Base-by-base conservation (phyloP, 1,140 invertebrate genomes). In the Daktulosphaira vitifoliae region DNA sequence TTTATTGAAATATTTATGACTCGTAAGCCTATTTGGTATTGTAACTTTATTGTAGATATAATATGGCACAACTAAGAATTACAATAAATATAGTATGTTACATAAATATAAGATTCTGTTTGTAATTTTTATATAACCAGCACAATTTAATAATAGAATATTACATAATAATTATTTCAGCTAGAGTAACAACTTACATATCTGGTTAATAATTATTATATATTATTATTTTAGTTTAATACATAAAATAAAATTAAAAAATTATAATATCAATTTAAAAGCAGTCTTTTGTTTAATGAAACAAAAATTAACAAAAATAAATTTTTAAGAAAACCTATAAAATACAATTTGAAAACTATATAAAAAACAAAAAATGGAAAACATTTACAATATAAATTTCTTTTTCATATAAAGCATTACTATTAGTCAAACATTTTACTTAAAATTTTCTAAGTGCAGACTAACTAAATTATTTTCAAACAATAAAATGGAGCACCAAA, bases 251-350 rank as follows among this genome's bases (percentile, higher is more conserved):
- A 38, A 67, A 16, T 37, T 53, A 53, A 64, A 53, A 59, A 46
- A 64, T 46, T 44, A 48, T 26, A 65, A 67, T 50, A 48, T 29
- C 46, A 13, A 65, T 46, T 56, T 48, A 59, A 46, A 66, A 66
- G 26, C 48, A 46, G 25, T 50, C 53, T 50, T 65, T 44, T 33
- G 38, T 64, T 50, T 65, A 51, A 67, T 65, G 49, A 67, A 51
- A 65, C 37, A 65, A 67, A 50, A 53, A 67, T 65, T 67, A 67
- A 65, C 66, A 67, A 62, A 67, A 67, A 44, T 65, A 67, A 67
- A 65, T 38, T 67, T 49, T 64, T 50, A 48, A 15, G 16, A 65
- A 39, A 53, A 52, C 50, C 11, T 16, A 44, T 51, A 33, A 33
- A 33, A 33, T 33, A 33, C 29, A 33, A 33, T 33, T 33, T 33